Base-by-base conservation (phyloP, 2,113 vertebrate genomes). In the Shinisaurus crocodilurus region DNA sequence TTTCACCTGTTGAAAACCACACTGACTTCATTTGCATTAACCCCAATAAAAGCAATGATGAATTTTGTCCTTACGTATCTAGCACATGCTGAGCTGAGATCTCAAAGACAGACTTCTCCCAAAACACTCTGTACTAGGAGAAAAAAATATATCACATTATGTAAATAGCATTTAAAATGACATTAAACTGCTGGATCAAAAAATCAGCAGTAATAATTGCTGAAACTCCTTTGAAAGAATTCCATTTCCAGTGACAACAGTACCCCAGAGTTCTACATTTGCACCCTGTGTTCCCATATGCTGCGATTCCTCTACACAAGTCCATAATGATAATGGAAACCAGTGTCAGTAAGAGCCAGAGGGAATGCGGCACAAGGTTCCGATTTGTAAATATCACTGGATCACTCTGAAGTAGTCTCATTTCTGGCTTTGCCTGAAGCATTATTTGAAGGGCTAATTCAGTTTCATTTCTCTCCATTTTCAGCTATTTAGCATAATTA, bases 401-500 rank as follows among this genome's bases (percentile, higher is more conserved):
- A 92, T 92, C 88, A 88, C 91, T 92, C 89, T 81, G 89, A 90
- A 94, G 91, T 60, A 69, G 91, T 92, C 75, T 97, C 81, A 93
- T 95, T 95, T 89, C 93, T 93, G 87, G 92, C 91, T 96, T 95
- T 90, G 94, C 96, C 95, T 92, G 57, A 67, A 96, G 95, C 95
- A 75, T 87, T 87, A 95, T 95, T 90, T 94, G 89, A 96, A 94
- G 87, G 92, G 92, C 94, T 95, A 96, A 95, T 96, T 96, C 93
- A 94, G 95, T 95, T 96, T 92, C 83, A 93, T 95, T 96, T 93
- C 91, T 91, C 79, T 95, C 91, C 90, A 79, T 95, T 95, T 96
- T 90, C 94, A 95, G 63, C 91, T 96, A 77, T 92, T 98, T 98
- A 98, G 90, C 98, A 98, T 98, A 98, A 98, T 98, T 98, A 97